Evolutionary conservation across 2,113 vertebrate genomes (phyloP), one percentile per base, ranked within the genome.

Genomic region (Sylvicapra grimmia): DNA sequence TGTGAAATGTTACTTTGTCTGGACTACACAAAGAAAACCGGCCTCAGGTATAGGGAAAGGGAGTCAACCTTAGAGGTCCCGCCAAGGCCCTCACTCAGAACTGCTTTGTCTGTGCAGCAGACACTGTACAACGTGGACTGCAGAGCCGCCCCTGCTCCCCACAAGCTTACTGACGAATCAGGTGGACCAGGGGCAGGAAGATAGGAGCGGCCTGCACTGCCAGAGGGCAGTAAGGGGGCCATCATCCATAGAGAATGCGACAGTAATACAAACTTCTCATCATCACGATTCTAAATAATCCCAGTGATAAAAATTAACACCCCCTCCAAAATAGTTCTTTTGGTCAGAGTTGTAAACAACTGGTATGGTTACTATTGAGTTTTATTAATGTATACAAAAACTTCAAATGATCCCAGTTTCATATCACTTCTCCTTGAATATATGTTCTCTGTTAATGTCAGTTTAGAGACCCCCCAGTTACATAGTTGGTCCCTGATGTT

Each of bases 71-170:
- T 6, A 13, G 58, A 18, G 6, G 44, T 8, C 27, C 65, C 10
- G 0, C 8, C 44, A 59, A 49, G 40, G 63, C 19, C 56, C 80
- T 40, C 65, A 11, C n/a, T 16, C n/a, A 89, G 61, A 33, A 86
- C 58, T 10, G 0, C 16, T 19, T 27, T 6, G 4, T 44, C 25
- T 27, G 6, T 15, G 47, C n/a, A 15, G 2, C 8, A 27, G 40
- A 63, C 27, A 18, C 40, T 13, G 80, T 2, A 4, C 33, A 16
- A 1, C 8, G 40, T 13, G 25, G 11, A 4, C 5, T 40, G 3
- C 36, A 27, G 56, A 1, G 27, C 61, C 0, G 9, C 0, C n/a
- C 33, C 53, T 8, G 8, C 29, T 63, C 18, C 40, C n/a, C 15
- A 6, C 8, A 72, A 23, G 56, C 31, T 80, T 86, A 3, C 9